These are phyloP conservation scores for Zygothrica quintamaculata DNA, from an alignment of 2,888 invertebrate genomes.

Conservation along the genomic window DNA sequence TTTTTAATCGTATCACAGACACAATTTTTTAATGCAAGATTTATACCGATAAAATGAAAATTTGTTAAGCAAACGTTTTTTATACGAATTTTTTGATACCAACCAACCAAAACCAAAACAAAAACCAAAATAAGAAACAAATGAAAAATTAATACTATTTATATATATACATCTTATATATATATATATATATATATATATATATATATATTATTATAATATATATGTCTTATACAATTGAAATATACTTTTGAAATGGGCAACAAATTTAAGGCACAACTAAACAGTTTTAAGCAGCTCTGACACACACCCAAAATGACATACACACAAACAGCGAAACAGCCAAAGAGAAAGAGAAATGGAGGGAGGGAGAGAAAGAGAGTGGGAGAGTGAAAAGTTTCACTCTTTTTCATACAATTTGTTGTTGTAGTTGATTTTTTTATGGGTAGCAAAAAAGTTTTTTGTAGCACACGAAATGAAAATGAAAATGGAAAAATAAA, in stretches of 20 bases:
- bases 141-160: conserved; percentile 58
- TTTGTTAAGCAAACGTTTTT: conserved; percentile 73
- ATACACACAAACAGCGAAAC: conserved; percentile 8
- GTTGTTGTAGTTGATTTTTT: no score
- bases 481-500: no score
- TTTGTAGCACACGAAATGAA: conserved; percentile 47
- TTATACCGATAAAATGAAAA: conserved; percentile 58
- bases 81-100: conserved; percentile 74
- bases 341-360: not conserved
- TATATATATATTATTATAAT: conserved; percentile 30
- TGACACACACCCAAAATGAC: conserved; percentile 26
- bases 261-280: conserved; percentile 47
- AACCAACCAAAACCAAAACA: conserved; percentile 24
- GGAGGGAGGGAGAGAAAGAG: no score
- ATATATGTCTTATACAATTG: no score
- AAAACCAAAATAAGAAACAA: no score
- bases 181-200: conserved; percentile 20
- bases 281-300: conserved; percentile 27
- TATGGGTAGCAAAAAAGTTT: conserved; percentile 31
- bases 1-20: conserved; percentile 36
- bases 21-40: conserved; percentile 66
- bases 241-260: conserved; percentile 45
- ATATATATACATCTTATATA: conserved; percentile 57
- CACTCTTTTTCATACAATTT: no score
- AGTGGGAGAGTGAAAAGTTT: no score